These are phyloP conservation scores for Catharus minimus DNA, from an alignment of 2,113 vertebrate genomes.

Conservation along the genomic window DNA sequence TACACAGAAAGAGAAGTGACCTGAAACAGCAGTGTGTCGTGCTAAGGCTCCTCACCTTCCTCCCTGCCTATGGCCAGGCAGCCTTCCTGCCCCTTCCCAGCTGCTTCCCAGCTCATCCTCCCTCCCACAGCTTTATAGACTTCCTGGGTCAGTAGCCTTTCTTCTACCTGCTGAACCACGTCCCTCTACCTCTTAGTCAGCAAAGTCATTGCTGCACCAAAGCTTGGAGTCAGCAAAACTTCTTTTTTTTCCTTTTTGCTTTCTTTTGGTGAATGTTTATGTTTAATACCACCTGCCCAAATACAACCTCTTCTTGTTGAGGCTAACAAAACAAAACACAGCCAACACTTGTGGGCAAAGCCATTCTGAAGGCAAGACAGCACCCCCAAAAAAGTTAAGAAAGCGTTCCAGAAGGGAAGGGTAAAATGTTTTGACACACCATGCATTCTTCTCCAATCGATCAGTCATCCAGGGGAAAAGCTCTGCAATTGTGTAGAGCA, in stretches of 20 bases:
- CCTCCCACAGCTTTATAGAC: not conserved
- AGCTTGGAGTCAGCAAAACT: not conserved
- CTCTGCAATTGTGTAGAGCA: rapidly evolving
- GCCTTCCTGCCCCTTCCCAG: not conserved
- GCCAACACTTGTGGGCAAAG: not conserved
- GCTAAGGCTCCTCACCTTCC: not conserved
- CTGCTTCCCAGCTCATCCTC: not conserved
- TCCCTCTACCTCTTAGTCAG: not conserved
- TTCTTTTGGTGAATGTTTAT: not conserved
- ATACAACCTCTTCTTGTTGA: not conserved
- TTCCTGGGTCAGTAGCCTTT: not conserved
- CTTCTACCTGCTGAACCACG: not conserved
- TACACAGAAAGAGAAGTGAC: not conserved
- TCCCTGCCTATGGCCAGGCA: not conserved
- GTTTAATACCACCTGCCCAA: slow-evolving; percentile 9
- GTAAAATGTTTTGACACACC: not conserved
- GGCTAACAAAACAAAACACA: not conserved
- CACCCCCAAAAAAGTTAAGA: not conserved
- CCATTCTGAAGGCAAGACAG: not conserved
- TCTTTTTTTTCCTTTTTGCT: not conserved
- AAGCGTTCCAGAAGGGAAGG: not conserved
- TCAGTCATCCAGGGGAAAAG: not conserved
- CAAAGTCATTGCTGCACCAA: not conserved
- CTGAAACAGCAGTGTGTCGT: not conserved
- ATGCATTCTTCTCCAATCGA: rapidly evolving